Evolutionary conservation across 2,888 invertebrate genomes (phyloP), one percentile per base, ranked within the genome.

Genomic region (Folsomia manolachei): DNA sequence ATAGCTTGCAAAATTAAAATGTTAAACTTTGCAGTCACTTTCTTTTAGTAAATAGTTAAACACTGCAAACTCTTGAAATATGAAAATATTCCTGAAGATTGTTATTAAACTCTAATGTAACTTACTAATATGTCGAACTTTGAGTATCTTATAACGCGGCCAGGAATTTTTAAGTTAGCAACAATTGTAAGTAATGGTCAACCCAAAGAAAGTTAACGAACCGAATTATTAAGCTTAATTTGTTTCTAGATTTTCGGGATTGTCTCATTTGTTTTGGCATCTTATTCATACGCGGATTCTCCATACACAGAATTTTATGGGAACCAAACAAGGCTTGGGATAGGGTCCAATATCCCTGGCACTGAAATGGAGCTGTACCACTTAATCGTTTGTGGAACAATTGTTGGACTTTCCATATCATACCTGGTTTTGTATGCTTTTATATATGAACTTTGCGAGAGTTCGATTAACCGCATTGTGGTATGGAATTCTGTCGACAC

Each of bases 131-230:
- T 68, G 68, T 23, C 67, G 4, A 75, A 75, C 27, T 61, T 77
- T 2, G 78, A 78, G 63, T 78, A 78, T 39, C 51, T 78, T 11
- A 51, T 71, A 7, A 75, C 76, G 0, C 61, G 75, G 23, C 76
- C 78, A 11, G 78, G 78, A 39, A 53, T 78, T 19, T 24, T 74
- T 4, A 78, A 78, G 63, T 25, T 78, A 39, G 19, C 69, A 23
- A 72, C 71, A 1, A 51, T 75, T 51, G 77, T 78, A 73, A 70
- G 71, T 27, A 60, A 23, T 24, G 2, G n/a, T n/a, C n/a, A n/a
- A n/a, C n/a, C n/a, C n/a, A n/a, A n/a, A n/a, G n/a, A n/a, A n/a
- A n/a, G n/a, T n/a, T n/a, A n/a, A n/a, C n/a, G n/a, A n/a, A n/a
- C 14, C n/a, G 18, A 27, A 21, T 27, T 65, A 19, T 62, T 19